A percentile compares a stretch with the other conserved stretches of the same genome.
Conservation (phyloP, 1,140 invertebrate species). For the Bombus waltoni region DNA sequence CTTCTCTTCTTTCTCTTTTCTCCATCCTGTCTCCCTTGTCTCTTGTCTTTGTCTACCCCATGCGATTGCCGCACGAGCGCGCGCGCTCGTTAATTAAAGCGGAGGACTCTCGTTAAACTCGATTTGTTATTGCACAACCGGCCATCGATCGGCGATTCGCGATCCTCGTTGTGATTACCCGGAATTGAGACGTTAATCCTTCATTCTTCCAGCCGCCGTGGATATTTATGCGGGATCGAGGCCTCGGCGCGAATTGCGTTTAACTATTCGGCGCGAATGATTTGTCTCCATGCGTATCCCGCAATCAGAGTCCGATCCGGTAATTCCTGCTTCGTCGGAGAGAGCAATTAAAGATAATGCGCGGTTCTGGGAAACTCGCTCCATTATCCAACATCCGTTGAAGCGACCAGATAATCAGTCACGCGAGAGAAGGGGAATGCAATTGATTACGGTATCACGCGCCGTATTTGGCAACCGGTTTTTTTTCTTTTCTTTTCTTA, state of each 20-base stretch:
- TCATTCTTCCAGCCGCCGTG: slow-evolving; percentile 29
- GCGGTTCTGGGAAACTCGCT: slow-evolving; percentile 25
- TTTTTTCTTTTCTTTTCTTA: background rate
- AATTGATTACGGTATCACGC: slow-evolving; percentile 25
- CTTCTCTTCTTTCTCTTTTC: slow-evolving; percentile 15
- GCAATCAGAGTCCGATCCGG: background rate
- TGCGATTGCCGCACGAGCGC: slow-evolving; percentile 47
- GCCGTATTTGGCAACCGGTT: background rate
- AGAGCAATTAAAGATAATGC: slow-evolving; percentile 14
- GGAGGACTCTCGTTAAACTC: slow-evolving; percentile 65
- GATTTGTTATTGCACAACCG: slow-evolving; percentile 63
- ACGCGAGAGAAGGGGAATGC: background rate
- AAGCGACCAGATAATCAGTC: too few species aligned
- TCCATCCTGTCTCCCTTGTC: background rate
- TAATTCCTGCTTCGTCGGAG: background rate
- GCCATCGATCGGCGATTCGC: slow-evolving; percentile 59
- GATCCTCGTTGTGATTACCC: slow-evolving; percentile 33
- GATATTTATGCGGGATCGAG: slow-evolving; percentile 12
- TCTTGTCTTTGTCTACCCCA: background rate
- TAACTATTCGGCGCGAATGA: slow-evolving; percentile 35
- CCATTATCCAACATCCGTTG: background rate
- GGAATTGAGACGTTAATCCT: slow-evolving; percentile 62
- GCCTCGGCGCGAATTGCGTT: slow-evolving; percentile 4
- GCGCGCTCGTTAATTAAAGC: slow-evolving; percentile 68
- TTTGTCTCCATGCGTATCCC: slow-evolving; percentile 3